Percentiles rank a stretch among this genome's conserved stretches.
Conservation (phyloP, 64 coral and sea anemone species). For the Dendrophyllia cribrosa region DNA sequence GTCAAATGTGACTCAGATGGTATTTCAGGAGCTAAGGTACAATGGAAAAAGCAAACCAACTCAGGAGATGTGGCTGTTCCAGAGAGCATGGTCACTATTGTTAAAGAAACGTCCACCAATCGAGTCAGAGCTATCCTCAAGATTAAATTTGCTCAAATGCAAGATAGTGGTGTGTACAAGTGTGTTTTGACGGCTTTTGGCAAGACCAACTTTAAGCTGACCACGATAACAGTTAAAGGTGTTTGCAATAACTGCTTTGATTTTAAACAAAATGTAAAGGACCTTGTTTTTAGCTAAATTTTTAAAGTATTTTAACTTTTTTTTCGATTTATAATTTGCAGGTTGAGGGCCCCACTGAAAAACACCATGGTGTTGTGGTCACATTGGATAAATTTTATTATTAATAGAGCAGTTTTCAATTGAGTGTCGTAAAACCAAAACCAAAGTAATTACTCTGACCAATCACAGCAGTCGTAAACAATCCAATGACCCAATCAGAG, state of each 20-base stretch:
- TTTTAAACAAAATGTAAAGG: no score
- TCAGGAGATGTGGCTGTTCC: slow-evolving; percentile 1
- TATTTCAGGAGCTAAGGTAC: not conserved
- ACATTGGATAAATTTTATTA: no score
- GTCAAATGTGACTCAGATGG: slow-evolving; percentile 1
- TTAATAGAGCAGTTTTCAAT: no score
- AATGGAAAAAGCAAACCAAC: not conserved
- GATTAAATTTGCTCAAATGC: not conserved
- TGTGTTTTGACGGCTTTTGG: slow-evolving; percentile 1
- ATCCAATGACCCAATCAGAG: no score
- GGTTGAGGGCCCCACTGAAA: no score
- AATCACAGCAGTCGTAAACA: no score
- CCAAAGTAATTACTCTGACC: no score
- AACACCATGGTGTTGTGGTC: no score
- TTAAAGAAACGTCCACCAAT: slow-evolving; percentile 9
- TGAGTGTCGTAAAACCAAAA: no score
- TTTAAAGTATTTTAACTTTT: no score
- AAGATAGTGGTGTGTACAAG: slow-evolving; percentile 17
- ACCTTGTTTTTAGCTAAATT: no score
- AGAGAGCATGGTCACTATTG: not conserved
- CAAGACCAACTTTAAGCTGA: not conserved
- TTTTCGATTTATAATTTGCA: no score
- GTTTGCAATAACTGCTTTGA: not conserved
- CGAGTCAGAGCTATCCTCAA: not conserved
- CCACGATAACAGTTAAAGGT: not conserved